Evolutionary conservation across 2,888 invertebrate genomes (phyloP).

Genomic region (Mechanitis messenoides): DNA sequence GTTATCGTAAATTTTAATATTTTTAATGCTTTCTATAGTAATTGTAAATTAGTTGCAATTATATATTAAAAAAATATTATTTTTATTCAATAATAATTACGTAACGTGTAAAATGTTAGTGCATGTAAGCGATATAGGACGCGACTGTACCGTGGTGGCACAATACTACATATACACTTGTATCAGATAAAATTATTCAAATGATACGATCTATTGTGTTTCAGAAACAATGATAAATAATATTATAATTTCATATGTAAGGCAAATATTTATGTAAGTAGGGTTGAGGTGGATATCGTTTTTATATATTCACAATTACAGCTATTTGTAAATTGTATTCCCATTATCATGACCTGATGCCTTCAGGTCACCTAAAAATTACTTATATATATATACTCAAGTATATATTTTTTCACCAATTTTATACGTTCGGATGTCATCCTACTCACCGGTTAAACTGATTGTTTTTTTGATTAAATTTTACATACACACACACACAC

Average conservation of each 20-base stretch:
- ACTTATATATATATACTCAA: no score
- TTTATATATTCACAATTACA: conserved; percentile 28
- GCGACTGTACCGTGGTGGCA: conserved; percentile 32
- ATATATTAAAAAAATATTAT: not conserved
- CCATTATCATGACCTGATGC: not conserved
- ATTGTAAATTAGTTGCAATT: no score
- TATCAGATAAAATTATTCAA: conserved; percentile 73
- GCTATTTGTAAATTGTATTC: conserved; percentile 6
- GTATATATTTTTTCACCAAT: no score
- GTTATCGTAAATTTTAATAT: no score
- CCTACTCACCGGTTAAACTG: no score
- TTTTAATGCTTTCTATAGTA: no score
- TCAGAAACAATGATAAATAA: conserved; percentile 72
- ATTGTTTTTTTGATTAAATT: no score
- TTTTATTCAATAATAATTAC: not conserved
- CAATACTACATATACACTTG: conserved; percentile 54
- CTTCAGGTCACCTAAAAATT: no score
- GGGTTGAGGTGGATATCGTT: conserved; percentile 45
- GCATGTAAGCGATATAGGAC: conserved; percentile 14
- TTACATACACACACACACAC: no score
- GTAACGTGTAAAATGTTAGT: not conserved
- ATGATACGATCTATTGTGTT: conserved; percentile 74
- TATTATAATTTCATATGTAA: conserved; percentile 66
- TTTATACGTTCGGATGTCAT: no score
- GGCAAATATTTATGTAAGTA: conserved; percentile 66